Conservation (phyloP, 2,113 vertebrate species). For the Cebidichthys violaceus region DNA sequence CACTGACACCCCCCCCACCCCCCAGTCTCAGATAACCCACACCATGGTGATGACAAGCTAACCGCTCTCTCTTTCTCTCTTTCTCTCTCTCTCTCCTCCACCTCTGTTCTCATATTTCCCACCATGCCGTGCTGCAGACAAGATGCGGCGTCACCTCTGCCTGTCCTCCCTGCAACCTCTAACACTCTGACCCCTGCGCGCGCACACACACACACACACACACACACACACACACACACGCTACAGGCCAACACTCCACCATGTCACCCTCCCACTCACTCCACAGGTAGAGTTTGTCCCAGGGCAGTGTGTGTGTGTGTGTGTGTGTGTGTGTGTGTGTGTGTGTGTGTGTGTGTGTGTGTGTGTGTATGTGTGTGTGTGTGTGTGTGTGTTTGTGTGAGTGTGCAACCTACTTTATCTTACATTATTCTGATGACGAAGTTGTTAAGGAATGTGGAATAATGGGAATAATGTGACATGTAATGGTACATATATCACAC, state of each 20-base stretch:
- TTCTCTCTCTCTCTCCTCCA: slow-evolving; percentile 9
- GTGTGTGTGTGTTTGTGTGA: not conserved
- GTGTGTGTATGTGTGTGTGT: not conserved
- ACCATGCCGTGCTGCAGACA: slow-evolving; percentile 64
- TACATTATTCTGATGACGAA: not conserved
- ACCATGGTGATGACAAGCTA: slow-evolving; percentile 58
- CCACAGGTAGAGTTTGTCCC: not conserved
- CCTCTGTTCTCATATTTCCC: slow-evolving; percentile 61
- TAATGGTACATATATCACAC: not conserved
- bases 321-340: not conserved
- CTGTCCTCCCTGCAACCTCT: slow-evolving; percentile 54
- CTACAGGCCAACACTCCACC: not conserved
- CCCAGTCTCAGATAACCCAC: slow-evolving; percentile 45
- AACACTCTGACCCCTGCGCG: slow-evolving; percentile 40
- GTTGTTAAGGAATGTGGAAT: not conserved
- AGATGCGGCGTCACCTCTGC: slow-evolving; percentile 55
- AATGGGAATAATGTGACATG: not conserved
- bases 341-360: not conserved
- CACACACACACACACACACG: slow-evolving; percentile 11
- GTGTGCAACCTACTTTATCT: not conserved
- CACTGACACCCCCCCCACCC: slow-evolving; percentile 5
- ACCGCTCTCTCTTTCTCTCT: slow-evolving; percentile 33
- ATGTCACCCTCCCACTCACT: not conserved
- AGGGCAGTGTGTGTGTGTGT: not conserved
- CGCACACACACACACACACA: slow-evolving; percentile 16